phyloP scores from a whole-genome alignment of 2,888 invertebrate species.

The Isoperla grammatica region DNA sequence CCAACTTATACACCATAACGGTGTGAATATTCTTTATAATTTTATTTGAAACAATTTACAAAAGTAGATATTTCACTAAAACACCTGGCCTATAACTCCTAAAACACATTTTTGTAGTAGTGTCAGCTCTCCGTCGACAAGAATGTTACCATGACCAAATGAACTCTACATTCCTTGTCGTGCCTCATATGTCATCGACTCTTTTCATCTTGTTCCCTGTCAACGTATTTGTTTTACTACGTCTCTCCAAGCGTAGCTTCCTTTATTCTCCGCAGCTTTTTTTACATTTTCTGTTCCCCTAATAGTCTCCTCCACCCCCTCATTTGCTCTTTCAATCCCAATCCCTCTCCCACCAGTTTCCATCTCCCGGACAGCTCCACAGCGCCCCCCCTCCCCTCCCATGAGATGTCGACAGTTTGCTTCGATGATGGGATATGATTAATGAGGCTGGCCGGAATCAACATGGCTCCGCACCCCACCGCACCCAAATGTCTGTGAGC shows the following conservation, averaged over 20 bases:
- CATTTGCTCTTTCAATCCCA: constrained; percentile 18
- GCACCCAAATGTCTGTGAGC: constrained; percentile 14
- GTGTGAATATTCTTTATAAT: too few species aligned
- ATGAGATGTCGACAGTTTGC: constrained; percentile 12
- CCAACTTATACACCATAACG: too few species aligned
- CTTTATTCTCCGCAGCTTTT: constrained; percentile 9
- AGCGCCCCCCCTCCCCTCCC: constrained; percentile 27
- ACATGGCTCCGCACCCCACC: constrained; percentile 36
- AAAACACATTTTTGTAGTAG: too few species aligned
- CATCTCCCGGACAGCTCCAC: constrained; percentile 31
- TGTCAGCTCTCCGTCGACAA: too few species aligned
- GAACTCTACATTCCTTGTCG: too few species aligned
- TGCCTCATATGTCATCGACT: too few species aligned
- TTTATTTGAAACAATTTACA: too few species aligned
- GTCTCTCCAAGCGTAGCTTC: not conserved
- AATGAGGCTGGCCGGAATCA: constrained; percentile 37
- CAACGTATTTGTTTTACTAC: too few species aligned
- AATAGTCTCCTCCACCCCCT: constrained; percentile 8
- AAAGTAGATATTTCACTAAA: too few species aligned
- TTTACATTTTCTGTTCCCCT: constrained; percentile 4
- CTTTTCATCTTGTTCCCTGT: too few species aligned
- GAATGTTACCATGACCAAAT: too few species aligned
- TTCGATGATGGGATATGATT: constrained; percentile 37
- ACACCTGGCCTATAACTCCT: too few species aligned
- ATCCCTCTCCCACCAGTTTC: constrained; percentile 14